These are phyloP conservation scores for Drosophila kurseongensis DNA, from an alignment of 1,140 invertebrate genomes.

Conservation along the genomic window DNA sequence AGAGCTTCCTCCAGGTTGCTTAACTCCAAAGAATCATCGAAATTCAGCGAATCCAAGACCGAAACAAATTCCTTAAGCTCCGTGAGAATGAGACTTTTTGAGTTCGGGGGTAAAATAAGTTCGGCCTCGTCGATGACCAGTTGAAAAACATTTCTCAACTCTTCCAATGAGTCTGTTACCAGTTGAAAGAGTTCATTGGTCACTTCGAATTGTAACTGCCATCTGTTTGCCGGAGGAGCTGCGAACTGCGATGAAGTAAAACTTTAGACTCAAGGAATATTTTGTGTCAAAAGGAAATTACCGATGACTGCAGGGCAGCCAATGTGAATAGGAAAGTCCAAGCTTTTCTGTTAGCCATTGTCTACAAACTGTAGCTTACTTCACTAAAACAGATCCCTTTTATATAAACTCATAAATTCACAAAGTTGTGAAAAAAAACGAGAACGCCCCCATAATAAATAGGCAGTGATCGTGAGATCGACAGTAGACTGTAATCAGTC, in stretches of 20 bases:
- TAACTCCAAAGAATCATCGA: slow-evolving; percentile 37
- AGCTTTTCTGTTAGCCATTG: slow-evolving; percentile 17
- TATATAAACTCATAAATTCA: not conserved
- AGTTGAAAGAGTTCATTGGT: slow-evolving; percentile 18
- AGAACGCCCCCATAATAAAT: slow-evolving; percentile 23
- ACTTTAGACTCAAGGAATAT: no score
- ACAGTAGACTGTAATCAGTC: slow-evolving; percentile 56
- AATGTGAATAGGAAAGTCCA: slow-evolving; percentile 31
- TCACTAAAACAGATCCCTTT: slow-evolving; percentile 11
- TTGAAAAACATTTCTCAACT: slow-evolving; percentile 32
- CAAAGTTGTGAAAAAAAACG: slow-evolving; percentile 5
- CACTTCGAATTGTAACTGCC: slow-evolving; percentile 25
- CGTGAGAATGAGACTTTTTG: not conserved
- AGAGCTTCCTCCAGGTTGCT: not conserved
- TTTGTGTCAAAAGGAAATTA: slow-evolving; percentile 8
- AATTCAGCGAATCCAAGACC: not conserved
- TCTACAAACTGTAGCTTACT: slow-evolving; percentile 3
- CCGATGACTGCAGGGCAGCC: slow-evolving; percentile 27
- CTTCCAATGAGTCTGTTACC: not conserved
- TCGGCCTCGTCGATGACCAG: slow-evolving; percentile 39
- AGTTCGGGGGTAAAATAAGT: slow-evolving; percentile 5
- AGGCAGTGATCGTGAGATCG: slow-evolving; percentile 27
- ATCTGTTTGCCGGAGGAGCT: slow-evolving; percentile 18
- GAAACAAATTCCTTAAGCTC: slow-evolving; percentile 18
- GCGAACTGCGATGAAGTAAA: slow-evolving; percentile 1